A percentile compares a stretch with the other conserved stretches of the same genome.
Conservation (phyloP, 2,888 invertebrate species). For the Thysanoteuthis rhombus region DNA sequence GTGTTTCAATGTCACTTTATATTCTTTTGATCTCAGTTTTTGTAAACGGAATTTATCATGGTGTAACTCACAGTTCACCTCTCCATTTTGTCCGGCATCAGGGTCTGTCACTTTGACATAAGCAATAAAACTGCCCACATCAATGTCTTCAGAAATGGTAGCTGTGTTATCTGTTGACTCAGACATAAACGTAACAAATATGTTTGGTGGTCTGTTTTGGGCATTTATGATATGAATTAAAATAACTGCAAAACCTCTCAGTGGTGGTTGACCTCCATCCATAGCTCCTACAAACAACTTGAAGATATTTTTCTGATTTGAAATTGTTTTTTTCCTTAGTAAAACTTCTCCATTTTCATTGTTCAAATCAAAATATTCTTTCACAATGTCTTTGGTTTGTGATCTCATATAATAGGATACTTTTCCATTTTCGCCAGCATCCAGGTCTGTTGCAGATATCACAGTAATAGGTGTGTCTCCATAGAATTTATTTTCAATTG, state of each 20-base stretch:
- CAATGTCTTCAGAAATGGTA: too few relatives aligned
- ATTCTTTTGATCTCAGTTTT: background rate
- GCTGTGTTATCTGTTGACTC: too few relatives aligned
- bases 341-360: too few relatives aligned
- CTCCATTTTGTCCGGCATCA: background rate
- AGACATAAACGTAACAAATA: background rate
- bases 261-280: background rate
- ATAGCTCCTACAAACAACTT: background rate
- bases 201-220: background rate
- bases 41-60: background rate
- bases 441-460: conserved; percentile 46
- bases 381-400: conserved; percentile 34
- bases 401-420: conserved; percentile 41
- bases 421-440: conserved; percentile 41
- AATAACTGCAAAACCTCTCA: conserved; percentile 27
- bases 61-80: background rate
- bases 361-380: too few relatives aligned
- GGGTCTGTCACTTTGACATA: background rate
- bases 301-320: too few relatives aligned
- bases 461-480: conserved; percentile 38
- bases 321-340: too few relatives aligned
- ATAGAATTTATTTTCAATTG: conserved; percentile 39
- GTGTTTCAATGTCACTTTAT: background rate
- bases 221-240: background rate
- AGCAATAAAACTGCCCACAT: background rate